A percentile compares a stretch with the other conserved stretches of the same genome.
Evolutionary conservation across 2,797 vertebrate genomes (phyloP).

Genomic region (Propithecus deckenii): DNA sequence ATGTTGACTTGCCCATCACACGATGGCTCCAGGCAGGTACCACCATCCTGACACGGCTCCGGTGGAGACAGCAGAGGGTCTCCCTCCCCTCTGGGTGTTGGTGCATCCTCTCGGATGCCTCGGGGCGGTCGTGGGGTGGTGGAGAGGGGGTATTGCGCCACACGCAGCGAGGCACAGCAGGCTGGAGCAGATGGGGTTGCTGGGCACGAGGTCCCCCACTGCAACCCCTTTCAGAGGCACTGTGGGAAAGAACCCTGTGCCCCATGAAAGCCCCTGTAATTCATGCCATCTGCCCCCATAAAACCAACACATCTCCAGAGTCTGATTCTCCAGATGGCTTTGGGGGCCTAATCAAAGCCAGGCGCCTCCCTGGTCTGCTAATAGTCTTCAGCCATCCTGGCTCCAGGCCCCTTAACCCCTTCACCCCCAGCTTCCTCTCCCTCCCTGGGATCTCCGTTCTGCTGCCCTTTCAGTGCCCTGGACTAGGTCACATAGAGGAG

Average conservation of each 20-base stretch:
- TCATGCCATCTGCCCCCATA: neutral
- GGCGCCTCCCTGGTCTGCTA: neutral
- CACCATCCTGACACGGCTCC: neutral
- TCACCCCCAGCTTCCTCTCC: neutral
- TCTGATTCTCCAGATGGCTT: neutral
- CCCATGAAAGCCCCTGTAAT: neutral
- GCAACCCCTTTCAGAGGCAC: neutral
- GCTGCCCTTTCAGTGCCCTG: neutral
- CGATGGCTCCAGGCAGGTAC: neutral
- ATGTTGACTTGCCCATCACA: no score
- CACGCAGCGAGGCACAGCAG: neutral
- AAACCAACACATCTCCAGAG: constrained; percentile 14
- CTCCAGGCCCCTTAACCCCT: neutral
- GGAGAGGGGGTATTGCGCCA: no score
- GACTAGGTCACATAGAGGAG: neutral
- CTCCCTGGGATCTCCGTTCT: neutral
- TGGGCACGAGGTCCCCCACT: neutral
- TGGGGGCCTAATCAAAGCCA: constrained; percentile 40
- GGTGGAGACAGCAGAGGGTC: neutral
- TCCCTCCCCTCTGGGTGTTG: neutral
- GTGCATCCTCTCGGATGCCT: neutral
- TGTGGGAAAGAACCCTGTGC: neutral
- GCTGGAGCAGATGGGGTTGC: neutral
- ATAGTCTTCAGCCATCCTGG: neutral
- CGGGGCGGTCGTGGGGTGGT: neutral